Evolutionary conservation across 2,113 vertebrate species (phyloP).

Genomic region (Forbesichthys papilliferus): DNA sequence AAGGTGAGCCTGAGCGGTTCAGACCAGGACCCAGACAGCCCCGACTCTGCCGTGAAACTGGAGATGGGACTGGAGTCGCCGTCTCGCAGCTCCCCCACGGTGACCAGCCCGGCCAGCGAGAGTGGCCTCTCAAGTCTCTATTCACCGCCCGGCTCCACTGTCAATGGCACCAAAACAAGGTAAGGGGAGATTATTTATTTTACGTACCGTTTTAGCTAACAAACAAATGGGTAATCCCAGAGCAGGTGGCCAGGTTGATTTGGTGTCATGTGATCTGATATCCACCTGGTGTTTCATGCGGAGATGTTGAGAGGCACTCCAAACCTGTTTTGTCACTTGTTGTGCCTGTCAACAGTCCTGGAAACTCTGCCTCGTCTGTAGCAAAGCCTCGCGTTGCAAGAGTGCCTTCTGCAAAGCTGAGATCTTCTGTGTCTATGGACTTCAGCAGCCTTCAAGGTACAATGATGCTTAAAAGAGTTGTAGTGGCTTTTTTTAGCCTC

Average conservation of each 20-base stretch:
- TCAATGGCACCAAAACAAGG: conserved; percentile 70
- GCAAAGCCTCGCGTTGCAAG: conserved; percentile 71
- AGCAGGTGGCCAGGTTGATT: not conserved
- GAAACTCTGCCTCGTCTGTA: conserved; percentile 75
- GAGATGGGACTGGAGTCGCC: conserved; percentile 75
- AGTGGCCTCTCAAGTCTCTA: conserved; percentile 82
- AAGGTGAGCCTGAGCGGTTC: conserved; percentile 78
- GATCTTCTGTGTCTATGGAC: conserved; percentile 64
- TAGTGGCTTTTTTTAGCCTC: not conserved
- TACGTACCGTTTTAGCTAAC: not conserved
- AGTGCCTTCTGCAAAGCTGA: conserved; percentile 71
- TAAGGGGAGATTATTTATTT: conserved; percentile 17
- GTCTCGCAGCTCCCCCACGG: conserved; percentile 73
- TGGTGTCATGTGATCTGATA: not conserved
- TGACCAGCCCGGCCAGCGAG: conserved; percentile 79
- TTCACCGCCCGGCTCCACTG: conserved; percentile 71
- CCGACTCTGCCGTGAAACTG: conserved; percentile 77
- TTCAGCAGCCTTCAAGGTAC: conserved; percentile 77
- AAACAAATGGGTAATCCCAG: not conserved
- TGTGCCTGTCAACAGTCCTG: conserved; percentile 71
- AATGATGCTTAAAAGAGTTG: conserved; percentile 44
- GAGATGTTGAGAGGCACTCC: conserved; percentile 4
- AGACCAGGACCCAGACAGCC: conserved; percentile 83
- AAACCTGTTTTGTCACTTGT: conserved; percentile 29
- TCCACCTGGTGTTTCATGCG: conserved; percentile 4